Percentiles rank a stretch among this genome's conserved stretches.
Evolutionary conservation across 2,113 vertebrate genomes (phyloP).

Genomic region (Scomber japonicus): DNA sequence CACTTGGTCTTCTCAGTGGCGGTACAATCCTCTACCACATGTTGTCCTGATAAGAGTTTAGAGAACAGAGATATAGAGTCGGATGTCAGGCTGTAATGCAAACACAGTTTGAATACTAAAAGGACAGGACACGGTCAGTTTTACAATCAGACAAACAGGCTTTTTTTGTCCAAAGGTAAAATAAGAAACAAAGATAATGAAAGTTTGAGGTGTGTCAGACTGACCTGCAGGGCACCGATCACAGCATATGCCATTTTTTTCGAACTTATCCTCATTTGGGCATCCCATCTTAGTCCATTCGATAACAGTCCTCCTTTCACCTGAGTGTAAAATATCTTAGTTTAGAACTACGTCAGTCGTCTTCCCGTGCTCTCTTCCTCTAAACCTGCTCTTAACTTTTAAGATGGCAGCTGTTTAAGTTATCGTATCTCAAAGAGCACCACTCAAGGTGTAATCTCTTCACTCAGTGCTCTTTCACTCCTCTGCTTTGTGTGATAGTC

Average conservation of each 20-base stretch:
- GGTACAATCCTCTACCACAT: conserved; percentile 36
- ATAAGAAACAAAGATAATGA: too few relatives aligned
- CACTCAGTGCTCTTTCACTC: conserved; percentile 22
- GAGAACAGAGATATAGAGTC: neutral
- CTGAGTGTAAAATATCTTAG: conserved; percentile 14
- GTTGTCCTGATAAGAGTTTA: conserved; percentile 61
- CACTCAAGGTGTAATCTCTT: neutral
- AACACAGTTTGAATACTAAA: neutral
- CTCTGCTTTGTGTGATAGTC: conserved; percentile 18
- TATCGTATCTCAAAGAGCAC: neutral
- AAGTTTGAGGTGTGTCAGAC: conserved; percentile 24
- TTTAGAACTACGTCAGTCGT: neutral
- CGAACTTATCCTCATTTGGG: fast-evolving
- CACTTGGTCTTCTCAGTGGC: neutral
- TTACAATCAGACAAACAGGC: neutral
- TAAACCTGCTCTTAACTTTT: neutral
- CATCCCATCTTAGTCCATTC: conserved; percentile 34
- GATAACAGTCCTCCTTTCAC: conserved; percentile 2
- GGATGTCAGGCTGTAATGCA: neutral
- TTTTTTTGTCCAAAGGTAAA: neutral
- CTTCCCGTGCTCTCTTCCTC: neutral
- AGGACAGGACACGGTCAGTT: neutral
- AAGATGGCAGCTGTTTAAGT: neutral
- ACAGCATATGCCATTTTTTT: conserved; percentile 28
- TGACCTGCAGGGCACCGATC: conserved; percentile 67